Evolutionary conservation across 35 echinoderm and acorn worm genomes (phyloP).

Genomic region (Strongylocentrotus purpuratus): DNA sequence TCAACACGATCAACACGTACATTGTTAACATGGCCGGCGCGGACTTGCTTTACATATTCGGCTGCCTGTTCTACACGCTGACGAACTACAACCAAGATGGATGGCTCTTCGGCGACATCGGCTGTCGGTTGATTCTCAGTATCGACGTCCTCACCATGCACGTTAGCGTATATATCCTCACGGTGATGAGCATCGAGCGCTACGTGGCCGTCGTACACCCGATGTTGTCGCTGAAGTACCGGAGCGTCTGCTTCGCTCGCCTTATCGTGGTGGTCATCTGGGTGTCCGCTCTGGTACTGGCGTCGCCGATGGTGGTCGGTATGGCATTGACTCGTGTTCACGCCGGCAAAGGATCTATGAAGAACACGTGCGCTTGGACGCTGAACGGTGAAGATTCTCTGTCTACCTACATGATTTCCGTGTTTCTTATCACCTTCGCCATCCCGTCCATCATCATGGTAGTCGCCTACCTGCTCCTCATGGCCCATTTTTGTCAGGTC

Average conservation of each 20-base stretch:
- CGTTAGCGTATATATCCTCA: constrained; percentile 77
- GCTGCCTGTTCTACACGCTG: constrained; percentile 75
- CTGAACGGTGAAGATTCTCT: constrained; percentile 37
- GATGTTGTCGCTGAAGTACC: constrained; percentile 76
- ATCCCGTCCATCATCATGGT: constrained; percentile 68
- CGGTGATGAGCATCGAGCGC: constrained; percentile 84
- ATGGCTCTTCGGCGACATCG: constrained; percentile 76
- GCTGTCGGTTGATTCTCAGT: constrained; percentile 74
- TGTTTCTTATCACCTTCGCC: constrained; percentile 75
- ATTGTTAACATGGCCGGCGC: constrained; percentile 76
- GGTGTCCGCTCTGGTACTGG: constrained; percentile 55
- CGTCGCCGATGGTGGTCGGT: constrained; percentile 46
- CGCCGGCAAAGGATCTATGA: neutral
- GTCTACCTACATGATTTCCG: constrained; percentile 39
- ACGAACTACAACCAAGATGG: constrained; percentile 69
- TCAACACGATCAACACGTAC: constrained; percentile 81
- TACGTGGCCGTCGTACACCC: constrained; percentile 86
- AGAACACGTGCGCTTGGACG: constrained; percentile 68
- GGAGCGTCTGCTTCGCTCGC: constrained; percentile 61
- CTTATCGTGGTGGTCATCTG: constrained; percentile 62
- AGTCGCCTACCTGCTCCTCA: constrained; percentile 54
- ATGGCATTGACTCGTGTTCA: constrained; percentile 49
- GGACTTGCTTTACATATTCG: constrained; percentile 66
- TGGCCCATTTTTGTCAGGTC: constrained; percentile 65
- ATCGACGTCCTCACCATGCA: constrained; percentile 84